phyloP scores from a whole-genome alignment of 2,888 invertebrate genomes.

The Myopa testacea region DNA sequence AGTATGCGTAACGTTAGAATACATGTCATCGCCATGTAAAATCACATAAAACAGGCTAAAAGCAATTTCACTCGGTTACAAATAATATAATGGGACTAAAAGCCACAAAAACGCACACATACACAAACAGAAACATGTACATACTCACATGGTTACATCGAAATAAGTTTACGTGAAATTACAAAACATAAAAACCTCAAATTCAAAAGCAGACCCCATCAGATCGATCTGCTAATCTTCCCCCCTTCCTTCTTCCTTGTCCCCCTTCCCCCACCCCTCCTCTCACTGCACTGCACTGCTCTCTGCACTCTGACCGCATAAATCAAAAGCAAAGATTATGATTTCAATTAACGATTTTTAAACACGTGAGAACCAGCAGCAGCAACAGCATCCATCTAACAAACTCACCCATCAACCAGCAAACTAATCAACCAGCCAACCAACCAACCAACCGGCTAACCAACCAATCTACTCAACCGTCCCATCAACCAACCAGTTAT shows the following conservation, averaged over 20 bases:
- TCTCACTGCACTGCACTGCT: background rate
- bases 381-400: background rate
- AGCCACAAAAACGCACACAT: too few relatives aligned
- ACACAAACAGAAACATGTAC: too few relatives aligned
- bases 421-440: background rate
- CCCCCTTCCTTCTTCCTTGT: background rate
- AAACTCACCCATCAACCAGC: background rate
- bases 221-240: background rate
- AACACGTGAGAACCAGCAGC: conserved; percentile 5
- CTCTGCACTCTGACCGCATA: background rate
- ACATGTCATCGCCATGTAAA: background rate
- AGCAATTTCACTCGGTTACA: background rate
- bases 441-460: background rate
- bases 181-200: too few relatives aligned
- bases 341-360: conserved; percentile 42
- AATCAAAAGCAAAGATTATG: conserved; percentile 40
- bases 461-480: background rate
- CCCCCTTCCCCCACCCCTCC: background rate
- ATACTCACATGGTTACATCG: too few relatives aligned
- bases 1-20: too few relatives aligned
- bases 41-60: background rate
- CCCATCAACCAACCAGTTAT: background rate
- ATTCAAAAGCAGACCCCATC: too few relatives aligned
- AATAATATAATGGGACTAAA: too few relatives aligned
- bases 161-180: too few relatives aligned